Evolutionary conservation across 2,797 vertebrate genomes (phyloP).

Genomic region (Mustela erminea): DNA sequence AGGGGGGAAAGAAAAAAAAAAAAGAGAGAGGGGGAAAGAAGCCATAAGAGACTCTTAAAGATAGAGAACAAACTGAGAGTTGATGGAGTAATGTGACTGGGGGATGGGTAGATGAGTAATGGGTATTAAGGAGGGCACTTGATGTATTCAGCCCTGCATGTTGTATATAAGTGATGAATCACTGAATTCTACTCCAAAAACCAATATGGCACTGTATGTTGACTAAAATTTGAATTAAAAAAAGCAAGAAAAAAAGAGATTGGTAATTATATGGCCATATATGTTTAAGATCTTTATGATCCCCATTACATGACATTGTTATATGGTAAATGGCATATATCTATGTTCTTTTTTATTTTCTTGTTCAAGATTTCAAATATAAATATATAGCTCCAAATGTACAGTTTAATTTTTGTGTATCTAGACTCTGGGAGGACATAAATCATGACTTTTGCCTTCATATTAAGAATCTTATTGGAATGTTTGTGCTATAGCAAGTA

Average conservation of each 20-base stretch:
- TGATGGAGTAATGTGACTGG: neutral
- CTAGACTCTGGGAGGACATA: neutral
- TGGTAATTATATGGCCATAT: neutral
- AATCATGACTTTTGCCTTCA: neutral
- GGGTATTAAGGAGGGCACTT: neutral
- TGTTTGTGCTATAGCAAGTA: neutral
- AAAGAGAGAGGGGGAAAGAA: neutral
- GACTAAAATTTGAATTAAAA: neutral
- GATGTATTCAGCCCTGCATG: neutral
- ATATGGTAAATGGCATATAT: neutral
- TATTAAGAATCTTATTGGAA: neutral
- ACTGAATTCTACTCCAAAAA: neutral
- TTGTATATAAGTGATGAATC: neutral
- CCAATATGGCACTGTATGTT: neutral
- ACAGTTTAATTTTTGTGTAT: neutral
- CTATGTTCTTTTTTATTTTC: neutral
- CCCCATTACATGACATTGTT: neutral
- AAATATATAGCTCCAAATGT: neutral
- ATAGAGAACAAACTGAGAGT: neutral
- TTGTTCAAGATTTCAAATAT: neutral
- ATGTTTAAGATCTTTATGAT: neutral
- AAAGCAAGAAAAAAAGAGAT: neutral
- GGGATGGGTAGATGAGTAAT: neutral
- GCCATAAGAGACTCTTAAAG: neutral
- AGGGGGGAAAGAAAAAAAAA: neutral